Evolutionary conservation across 2,888 invertebrate genomes (phyloP).

Genomic region (Chouioia cunea): DNA sequence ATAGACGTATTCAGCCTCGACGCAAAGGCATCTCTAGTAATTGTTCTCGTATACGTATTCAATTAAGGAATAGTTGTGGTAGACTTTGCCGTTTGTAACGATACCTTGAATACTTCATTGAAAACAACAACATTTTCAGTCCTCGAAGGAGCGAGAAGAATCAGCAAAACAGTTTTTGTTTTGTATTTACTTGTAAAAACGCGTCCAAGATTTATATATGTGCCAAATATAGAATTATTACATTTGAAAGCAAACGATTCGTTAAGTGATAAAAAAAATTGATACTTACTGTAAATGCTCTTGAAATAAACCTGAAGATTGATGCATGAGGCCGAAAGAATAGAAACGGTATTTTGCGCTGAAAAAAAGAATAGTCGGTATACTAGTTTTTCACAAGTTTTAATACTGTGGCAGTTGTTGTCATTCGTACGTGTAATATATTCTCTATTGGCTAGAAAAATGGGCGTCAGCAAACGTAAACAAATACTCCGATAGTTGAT

Average conservation of each 20-base stretch:
- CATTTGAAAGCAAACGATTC: too few species aligned
- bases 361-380: constrained; percentile 18
- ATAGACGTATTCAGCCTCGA: constrained; percentile 32
- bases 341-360: constrained; percentile 5
- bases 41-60: constrained; percentile 21
- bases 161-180: too few species aligned
- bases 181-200: too few species aligned
- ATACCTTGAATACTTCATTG: too few species aligned
- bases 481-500: constrained; percentile 16
- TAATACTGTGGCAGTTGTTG: constrained; percentile 46
- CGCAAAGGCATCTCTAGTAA: constrained; percentile 30
- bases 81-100: too few species aligned
- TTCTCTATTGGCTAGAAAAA: constrained; percentile 28
- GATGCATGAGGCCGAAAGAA: not conserved
- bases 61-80: not conserved
- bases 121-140: too few species aligned
- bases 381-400: constrained; percentile 54
- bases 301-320: too few species aligned
- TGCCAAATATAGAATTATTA: too few species aligned
- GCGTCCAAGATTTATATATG: too few species aligned
- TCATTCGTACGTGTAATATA: constrained; percentile 18
- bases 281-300: constrained; percentile 10
- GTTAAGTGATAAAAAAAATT: too few species aligned
- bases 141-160: too few species aligned
- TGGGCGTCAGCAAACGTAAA: not conserved